Percentiles rank a stretch among this genome's conserved stretches.
phyloP scores from a whole-genome alignment of 2,113 vertebrate genomes.

The Sula dactylatra region DNA sequence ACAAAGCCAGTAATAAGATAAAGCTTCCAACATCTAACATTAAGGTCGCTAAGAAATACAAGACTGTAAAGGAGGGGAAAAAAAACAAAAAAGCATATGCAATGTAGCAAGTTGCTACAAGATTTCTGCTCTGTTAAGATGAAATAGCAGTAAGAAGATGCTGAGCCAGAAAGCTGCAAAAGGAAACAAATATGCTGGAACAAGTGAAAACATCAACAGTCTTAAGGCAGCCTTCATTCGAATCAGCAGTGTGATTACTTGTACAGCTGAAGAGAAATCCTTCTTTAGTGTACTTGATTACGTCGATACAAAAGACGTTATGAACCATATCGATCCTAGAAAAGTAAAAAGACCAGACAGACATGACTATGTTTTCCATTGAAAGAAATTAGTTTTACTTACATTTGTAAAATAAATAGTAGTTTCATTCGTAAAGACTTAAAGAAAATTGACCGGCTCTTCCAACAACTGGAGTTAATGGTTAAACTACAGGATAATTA shows the following conservation, averaged over 20 bases:
- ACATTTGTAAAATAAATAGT: not conserved
- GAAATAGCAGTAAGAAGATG: not conserved
- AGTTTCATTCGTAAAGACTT: not conserved
- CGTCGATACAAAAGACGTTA: not conserved
- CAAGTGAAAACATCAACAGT: not conserved
- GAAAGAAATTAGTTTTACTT: not conserved
- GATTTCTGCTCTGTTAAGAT: not conserved
- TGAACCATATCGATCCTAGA: conserved; percentile 78
- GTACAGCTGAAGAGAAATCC: not conserved
- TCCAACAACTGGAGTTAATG: not conserved
- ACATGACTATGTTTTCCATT: not conserved
- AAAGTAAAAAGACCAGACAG: not conserved
- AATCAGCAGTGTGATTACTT: not conserved
- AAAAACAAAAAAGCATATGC: not conserved
- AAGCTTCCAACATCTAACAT: not conserved
- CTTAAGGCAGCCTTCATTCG: conserved; percentile 30
- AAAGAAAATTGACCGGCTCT: not conserved
- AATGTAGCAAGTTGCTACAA: not conserved
- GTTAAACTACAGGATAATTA: not conserved
- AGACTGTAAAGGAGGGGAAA: not conserved
- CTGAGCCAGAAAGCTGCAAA: not conserved
- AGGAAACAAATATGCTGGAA: not conserved
- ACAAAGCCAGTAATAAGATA: not conserved
- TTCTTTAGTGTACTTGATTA: not conserved
- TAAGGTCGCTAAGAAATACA: not conserved